phyloP scores from a whole-genome alignment of 2,888 invertebrate genomes.

The Limnephilus marmoratus region DNA sequence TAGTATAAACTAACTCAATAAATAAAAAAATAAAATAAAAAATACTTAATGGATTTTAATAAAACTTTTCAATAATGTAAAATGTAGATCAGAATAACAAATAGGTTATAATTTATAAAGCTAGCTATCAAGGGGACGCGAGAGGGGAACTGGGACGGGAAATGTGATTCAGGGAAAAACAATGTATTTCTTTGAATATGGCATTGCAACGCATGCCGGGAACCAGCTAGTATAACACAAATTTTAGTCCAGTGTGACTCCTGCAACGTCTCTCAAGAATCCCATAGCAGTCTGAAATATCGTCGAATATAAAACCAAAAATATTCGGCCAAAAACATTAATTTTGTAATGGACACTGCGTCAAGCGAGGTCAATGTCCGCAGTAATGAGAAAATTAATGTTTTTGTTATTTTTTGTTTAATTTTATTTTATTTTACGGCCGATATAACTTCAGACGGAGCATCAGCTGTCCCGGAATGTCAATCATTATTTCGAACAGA shows the following conservation, averaged over 20 bases:
- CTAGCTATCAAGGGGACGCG: too few species aligned
- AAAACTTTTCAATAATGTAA: too few species aligned
- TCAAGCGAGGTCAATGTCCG: neutral
- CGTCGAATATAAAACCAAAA: neutral
- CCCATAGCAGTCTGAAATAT: neutral
- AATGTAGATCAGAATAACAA: too few species aligned
- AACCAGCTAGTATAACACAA: too few species aligned
- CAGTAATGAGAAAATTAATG: neutral
- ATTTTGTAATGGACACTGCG: neutral
- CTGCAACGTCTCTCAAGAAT: neutral
- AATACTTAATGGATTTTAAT: too few species aligned
- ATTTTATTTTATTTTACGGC: conserved; percentile 12
- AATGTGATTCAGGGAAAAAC: too few species aligned
- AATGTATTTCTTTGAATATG: too few species aligned
- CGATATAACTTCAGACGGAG: conserved; percentile 8
- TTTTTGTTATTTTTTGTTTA: neutral
- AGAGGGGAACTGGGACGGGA: too few species aligned
- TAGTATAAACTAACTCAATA: too few species aligned
- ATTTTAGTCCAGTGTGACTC: neutral
- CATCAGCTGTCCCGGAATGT: conserved; percentile 26
- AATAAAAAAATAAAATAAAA: too few species aligned
- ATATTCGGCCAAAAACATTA: neutral
- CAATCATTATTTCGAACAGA: neutral
- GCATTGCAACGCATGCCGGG: too few species aligned
- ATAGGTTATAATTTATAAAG: too few species aligned